Conservation (phyloP, 2,113 vertebrate species). For the Mystacornis crossleyi region DNA sequence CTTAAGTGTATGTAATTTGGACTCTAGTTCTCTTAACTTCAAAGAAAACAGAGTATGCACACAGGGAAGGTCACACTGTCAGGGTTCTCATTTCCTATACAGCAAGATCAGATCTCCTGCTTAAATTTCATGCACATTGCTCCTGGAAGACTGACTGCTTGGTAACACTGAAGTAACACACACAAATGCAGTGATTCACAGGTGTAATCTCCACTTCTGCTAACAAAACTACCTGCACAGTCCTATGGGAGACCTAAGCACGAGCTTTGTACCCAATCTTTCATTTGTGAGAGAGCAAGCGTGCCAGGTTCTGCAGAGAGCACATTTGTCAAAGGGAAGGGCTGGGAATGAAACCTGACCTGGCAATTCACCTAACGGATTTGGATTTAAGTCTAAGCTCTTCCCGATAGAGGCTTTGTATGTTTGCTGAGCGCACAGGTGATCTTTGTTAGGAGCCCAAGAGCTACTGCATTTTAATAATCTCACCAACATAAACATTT, state of each 20-base stretch:
- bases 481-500: neutral
- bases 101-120: neutral
- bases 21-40: neutral
- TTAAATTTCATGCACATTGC: neutral
- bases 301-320: neutral
- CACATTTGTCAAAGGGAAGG: neutral
- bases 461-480: neutral
- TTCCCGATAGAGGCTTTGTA: neutral
- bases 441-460: neutral
- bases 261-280: neutral
- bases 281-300: neutral
- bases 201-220: neutral
- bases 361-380: neutral
- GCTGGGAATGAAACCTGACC: neutral
- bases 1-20: rapidly evolving
- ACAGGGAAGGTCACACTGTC: neutral
- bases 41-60: neutral
- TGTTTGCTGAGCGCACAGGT: neutral
- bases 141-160: neutral
- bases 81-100: neutral
- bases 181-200: neutral
- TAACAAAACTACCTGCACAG: neutral
- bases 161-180: neutral
- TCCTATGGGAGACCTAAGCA: neutral
- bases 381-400: neutral